Conservation (phyloP, 2,888 invertebrate species). For the Barypeithes pellucidus region DNA sequence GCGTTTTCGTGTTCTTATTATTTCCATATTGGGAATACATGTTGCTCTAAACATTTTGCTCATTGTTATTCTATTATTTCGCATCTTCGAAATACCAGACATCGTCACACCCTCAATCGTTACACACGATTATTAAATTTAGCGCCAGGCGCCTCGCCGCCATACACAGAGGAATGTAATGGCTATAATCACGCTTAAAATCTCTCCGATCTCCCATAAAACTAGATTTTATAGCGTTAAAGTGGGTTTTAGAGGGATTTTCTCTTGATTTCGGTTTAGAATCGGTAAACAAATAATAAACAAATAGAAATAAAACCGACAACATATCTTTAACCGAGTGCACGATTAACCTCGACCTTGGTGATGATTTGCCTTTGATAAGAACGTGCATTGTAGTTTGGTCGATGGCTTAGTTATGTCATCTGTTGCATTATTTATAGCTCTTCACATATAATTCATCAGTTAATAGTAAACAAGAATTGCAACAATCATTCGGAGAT, state of each 20-base stretch:
- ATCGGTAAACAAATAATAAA: slow-evolving; percentile 14
- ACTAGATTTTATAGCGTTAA: slow-evolving; percentile 36
- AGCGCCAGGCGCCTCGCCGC: slow-evolving; percentile 27
- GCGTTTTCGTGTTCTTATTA: no score
- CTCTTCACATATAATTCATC: no score
- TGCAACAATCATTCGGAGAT: not conserved
- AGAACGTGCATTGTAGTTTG: not conserved
- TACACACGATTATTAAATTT: slow-evolving; percentile 8
- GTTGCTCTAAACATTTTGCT: no score
- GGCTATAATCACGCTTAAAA: slow-evolving; percentile 4
- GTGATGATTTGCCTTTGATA: not conserved
- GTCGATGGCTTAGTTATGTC: not conserved
- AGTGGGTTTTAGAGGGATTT: slow-evolving; percentile 27
- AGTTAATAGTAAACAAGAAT: slow-evolving; percentile 12
- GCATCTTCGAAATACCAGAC: not conserved
- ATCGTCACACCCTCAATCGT: slow-evolving; percentile 9
- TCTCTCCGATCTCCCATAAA: slow-evolving; percentile 35
- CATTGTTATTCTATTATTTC: not conserved
- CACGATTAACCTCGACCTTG: slow-evolving; percentile 14
- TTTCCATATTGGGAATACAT: no score
- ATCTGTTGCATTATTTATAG: not conserved
- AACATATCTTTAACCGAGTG: not conserved
- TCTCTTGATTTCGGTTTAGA: slow-evolving; percentile 19
- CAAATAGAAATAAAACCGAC: not conserved
- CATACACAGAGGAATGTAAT: slow-evolving; percentile 10